Conservation (phyloP, 2,888 invertebrate genomes). For the Drosophila setosimentum region DNA sequence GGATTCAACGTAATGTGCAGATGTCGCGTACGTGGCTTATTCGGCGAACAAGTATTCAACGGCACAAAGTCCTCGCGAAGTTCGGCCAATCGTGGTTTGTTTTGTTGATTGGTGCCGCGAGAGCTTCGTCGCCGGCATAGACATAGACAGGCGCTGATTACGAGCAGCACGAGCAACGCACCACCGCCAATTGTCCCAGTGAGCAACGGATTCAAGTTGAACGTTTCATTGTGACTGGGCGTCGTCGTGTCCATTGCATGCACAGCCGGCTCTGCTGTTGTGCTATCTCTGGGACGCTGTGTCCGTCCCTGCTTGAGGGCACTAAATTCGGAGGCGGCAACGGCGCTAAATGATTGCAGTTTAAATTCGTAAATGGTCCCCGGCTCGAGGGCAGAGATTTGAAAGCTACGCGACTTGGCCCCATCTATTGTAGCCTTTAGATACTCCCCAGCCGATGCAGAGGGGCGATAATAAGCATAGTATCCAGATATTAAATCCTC, state of each 20-base stretch:
- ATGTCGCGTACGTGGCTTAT: slow-evolving; percentile 77
- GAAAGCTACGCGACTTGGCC: slow-evolving; percentile 88
- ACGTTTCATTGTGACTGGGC: slow-evolving; percentile 79
- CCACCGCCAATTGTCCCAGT: slow-evolving; percentile 84
- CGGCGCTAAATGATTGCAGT: slow-evolving; percentile 94
- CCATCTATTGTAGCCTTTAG: slow-evolving; percentile 92
- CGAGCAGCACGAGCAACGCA: slow-evolving; percentile 76
- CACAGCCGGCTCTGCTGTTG: slow-evolving; percentile 73
- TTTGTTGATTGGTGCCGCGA: slow-evolving; percentile 29
- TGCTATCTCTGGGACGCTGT: slow-evolving; percentile 78
- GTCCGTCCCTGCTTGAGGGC: slow-evolving; percentile 90
- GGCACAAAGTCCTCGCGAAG: slow-evolving; percentile 83
- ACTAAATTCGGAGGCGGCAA: slow-evolving; percentile 94
- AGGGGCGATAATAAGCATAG: slow-evolving; percentile 95
- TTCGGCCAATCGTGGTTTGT: slow-evolving; percentile 82
- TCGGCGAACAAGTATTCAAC: slow-evolving; percentile 59
- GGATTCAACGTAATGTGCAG: slow-evolving; percentile 85
- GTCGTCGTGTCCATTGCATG: slow-evolving; percentile 77
- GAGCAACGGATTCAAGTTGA: slow-evolving; percentile 82
- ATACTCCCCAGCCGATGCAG: slow-evolving; percentile 94
- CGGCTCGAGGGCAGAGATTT: slow-evolving; percentile 91
- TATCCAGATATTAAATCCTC: slow-evolving; percentile 90
- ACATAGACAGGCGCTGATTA: slow-evolving; percentile 82
- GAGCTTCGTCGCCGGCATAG: slow-evolving; percentile 82
- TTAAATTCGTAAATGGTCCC: slow-evolving; percentile 96